Percentiles rank a stretch among this genome's conserved stretches.
Conservation (phyloP, 2,113 vertebrate species). For the Chinchilla lanigera region DNA sequence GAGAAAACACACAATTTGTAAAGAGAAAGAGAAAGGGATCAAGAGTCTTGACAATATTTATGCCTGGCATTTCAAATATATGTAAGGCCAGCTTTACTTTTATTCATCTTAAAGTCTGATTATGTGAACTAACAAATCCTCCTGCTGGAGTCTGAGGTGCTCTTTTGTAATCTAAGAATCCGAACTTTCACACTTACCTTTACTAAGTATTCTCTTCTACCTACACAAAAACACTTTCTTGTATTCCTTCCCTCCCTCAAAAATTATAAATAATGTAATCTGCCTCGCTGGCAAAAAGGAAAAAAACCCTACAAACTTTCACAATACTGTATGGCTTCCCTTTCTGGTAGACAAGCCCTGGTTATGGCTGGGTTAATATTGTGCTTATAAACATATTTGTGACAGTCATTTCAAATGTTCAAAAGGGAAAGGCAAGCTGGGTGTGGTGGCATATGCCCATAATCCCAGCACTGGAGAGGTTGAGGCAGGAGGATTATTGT, state of each 20-base stretch:
- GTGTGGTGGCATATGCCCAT: neutral
- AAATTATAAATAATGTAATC: slow-evolving; percentile 41
- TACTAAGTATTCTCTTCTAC: slow-evolving; percentile 24
- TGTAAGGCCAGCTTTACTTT: slow-evolving; percentile 39
- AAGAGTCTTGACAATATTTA: slow-evolving; percentile 20
- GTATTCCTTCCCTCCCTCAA: neutral
- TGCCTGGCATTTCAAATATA: neutral
- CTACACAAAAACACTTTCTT: slow-evolving; percentile 43
- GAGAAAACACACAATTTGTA: slow-evolving; percentile 39
- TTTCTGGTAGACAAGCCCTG: slow-evolving; percentile 32
- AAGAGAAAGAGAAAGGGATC: slow-evolving; percentile 26
- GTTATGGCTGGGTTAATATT: slow-evolving; percentile 6
- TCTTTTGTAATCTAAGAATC: slow-evolving; percentile 36
- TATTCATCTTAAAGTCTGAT: neutral
- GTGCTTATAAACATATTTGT: neutral
- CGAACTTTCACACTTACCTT: neutral
- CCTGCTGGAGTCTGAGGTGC: neutral
- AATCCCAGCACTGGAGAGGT: neutral
- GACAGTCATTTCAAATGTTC: slow-evolving; percentile 34
- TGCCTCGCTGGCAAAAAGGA: neutral
- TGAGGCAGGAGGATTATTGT: neutral
- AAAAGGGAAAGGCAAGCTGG: slow-evolving; percentile 28
- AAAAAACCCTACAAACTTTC: neutral
- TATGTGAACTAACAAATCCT: slow-evolving; percentile 40
- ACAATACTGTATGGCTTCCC: neutral